Evolutionary conservation across 2,113 vertebrate species (phyloP).

Genomic region (Plectropomus leopardus): DNA sequence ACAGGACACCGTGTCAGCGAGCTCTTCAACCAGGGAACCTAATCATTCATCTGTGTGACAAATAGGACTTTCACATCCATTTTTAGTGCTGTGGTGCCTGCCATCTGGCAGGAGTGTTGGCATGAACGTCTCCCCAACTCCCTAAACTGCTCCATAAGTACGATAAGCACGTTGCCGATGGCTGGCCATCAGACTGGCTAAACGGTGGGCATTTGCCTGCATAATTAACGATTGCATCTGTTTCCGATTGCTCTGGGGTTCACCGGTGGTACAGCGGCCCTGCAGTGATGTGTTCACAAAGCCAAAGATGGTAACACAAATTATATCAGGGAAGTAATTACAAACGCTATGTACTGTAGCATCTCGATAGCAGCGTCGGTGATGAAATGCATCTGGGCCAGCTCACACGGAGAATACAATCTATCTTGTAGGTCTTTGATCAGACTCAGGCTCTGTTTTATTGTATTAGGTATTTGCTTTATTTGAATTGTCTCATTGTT

Average conservation of each 20-base stretch:
- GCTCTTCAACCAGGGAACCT: slow-evolving; percentile 50
- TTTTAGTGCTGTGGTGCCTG: slow-evolving; percentile 56
- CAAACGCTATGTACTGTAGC: slow-evolving; percentile 40
- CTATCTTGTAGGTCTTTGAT: slow-evolving; percentile 41
- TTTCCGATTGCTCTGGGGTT: slow-evolving; percentile 67
- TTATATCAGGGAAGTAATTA: slow-evolving; percentile 60
- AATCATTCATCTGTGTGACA: slow-evolving; percentile 72
- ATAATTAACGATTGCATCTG: slow-evolving; percentile 82
- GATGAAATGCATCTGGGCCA: slow-evolving; percentile 41
- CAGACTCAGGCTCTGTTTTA: slow-evolving; percentile 18
- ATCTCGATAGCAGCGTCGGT: slow-evolving; percentile 36
- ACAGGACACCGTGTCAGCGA: slow-evolving; percentile 48
- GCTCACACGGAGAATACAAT: slow-evolving; percentile 33
- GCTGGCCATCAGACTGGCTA: slow-evolving; percentile 73
- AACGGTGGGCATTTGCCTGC: slow-evolving; percentile 75
- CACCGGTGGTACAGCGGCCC: slow-evolving; percentile 43
- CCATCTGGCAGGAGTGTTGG: slow-evolving; percentile 75
- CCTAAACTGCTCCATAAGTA: slow-evolving; percentile 73
- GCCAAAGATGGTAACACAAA: slow-evolving; percentile 59
- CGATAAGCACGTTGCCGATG: slow-evolving; percentile 70
- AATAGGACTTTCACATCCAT: slow-evolving; percentile 68
- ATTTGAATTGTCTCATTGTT: slow-evolving; percentile 21
- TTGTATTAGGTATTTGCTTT: not conserved
- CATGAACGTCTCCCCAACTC: slow-evolving; percentile 59
- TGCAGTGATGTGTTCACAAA: slow-evolving; percentile 47